Evolutionary conservation across 2,888 invertebrate genomes (phyloP), one percentile per base, ranked within the genome.

Genomic region (Chloroclystis v-ata): DNA sequence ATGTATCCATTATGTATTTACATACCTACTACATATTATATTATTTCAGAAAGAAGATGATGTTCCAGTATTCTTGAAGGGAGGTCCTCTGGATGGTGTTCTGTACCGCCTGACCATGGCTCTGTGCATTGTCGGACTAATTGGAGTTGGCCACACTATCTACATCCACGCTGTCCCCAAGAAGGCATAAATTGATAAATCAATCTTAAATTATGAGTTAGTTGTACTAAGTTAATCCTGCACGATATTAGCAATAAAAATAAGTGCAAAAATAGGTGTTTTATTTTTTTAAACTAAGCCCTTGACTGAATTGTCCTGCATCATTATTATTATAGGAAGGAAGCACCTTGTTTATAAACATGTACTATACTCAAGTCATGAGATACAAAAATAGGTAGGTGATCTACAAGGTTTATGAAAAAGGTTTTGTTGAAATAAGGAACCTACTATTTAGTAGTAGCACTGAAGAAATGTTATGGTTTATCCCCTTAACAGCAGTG

Each of bases 61-160:
- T 52, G 61, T 85, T 3, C 91, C 91, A 0, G 84, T 91, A 2
- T 89, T 89, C 78, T 69, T 91, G 61, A 91, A 91, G 68, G 89
- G 87, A 20, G 91, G 91, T 37, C 73, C 89, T 1, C 43, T 75
- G 5, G 91, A 91, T 55, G 80, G 61, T 50, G 57, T 90, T 9
- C 63, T 91, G 43, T 85, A 83, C 64, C 82, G 83, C 14, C 37
- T 83, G 8, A 87, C 88, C n/a, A 51, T 84, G 67, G 69, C 70
- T 37, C 70, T 88, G 37, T 81, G 86, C 49, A 56, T 80, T 25
- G 50, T 77, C 9, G 89, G 85, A 4, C 43, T 89, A 0, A 12
- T 65, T 46, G 81, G 83, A 26, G 65, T 85, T 1, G 82, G 61
- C n/a, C 80, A 87, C 55, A 79, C 82, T 14, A 57, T 87, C 63